Evolutionary conservation across 2,888 invertebrate genomes (phyloP), one percentile per base, ranked within the genome.

Genomic region (Dioctria linearis): DNA sequence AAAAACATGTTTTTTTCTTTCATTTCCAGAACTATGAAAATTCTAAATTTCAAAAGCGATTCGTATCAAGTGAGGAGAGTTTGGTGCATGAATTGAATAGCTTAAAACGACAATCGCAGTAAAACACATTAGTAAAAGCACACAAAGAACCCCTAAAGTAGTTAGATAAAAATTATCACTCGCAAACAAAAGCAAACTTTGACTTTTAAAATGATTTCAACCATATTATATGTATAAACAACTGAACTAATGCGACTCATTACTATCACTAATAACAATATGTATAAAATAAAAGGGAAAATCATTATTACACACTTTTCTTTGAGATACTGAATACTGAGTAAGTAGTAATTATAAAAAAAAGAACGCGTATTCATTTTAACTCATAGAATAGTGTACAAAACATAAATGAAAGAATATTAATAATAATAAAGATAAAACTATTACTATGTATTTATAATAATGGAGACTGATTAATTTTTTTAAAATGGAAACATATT

Each of bases 61-160:
- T 92, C 86, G 90, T 93, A 67, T 90, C 92, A 2, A 91, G 90
- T 82, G 93, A 93, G 86, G 91, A 92, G 79, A 92, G 91, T 84
- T 89, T 93, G 79, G 93, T 92, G 4, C 89, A 91, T 63, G 92
- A 93, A 87, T 90, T 93, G 78, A 90, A 92, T 83, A 92, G 92
- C 78, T 89, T 93, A 79, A 93, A 93, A 87, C 92, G 92, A 86
- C 87, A 90, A 73, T 91, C 92, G 73, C 79, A 69, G 83, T 66
- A 49, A 63, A 57, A 49, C 11, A 43, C 13, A 5, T 61, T 49
- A 46, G 37, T 75, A 37, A 59, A 13, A 6, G 42, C 25, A 13
- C 4, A 61, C 61, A 40, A 25, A 59, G 9, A 37, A 37, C 63
- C 8, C 13, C 2, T 59, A 63, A 5, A 66, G 8, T 78, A 78